Evolutionary conservation across 2,113 vertebrate genomes (phyloP), one percentile per base, ranked within the genome.

Genomic region (Bothrops jararaca): DNA sequence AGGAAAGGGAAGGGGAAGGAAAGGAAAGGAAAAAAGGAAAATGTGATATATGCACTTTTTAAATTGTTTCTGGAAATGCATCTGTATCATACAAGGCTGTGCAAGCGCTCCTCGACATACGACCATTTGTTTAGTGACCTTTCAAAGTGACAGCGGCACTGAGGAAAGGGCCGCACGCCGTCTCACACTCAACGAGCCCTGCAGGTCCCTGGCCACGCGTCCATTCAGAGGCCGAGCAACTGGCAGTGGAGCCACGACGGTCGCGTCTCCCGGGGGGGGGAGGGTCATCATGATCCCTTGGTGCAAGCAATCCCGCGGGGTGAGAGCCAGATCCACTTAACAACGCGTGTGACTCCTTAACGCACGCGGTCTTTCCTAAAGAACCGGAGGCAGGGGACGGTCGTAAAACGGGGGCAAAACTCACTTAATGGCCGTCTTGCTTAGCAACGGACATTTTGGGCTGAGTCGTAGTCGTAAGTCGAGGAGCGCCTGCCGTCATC

Each of bases 21-120:
- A 11, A 57, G 22, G 22, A 53, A 94, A 95, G 60, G 24, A 94
- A 95, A 96, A 88, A 69, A 58, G 23, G 9, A 69, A 50, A 50
- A 50, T 50, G 48, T 50, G 48, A 50, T 50, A 50, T 50, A 50
- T 50, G 48, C 48, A 50, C 48, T 50, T 50, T 69, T 15, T 15
- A 2, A 26, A 60, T n/a, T 15, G 64, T 12, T 69, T 34, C 64
- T 69, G 11, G 29, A 69, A 69, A n/a, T n/a, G 64, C 29, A 0
- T 13, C 60, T 69, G 11, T 69, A 5, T 69, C 29, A 13, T n/a
- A 4, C 26, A n/a, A 29, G 13, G 29, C 12, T 69, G 12, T 34
- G 4, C 24, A 60, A 26, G 58, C 1, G 11, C 1, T 64, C 58
- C 9, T 64, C 3, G 3, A 29, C 10, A 3, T 29, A 64, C 10